Base-by-base conservation (phyloP, 2,888 invertebrate genomes). In the Ornithoptera alexandrae region DNA sequence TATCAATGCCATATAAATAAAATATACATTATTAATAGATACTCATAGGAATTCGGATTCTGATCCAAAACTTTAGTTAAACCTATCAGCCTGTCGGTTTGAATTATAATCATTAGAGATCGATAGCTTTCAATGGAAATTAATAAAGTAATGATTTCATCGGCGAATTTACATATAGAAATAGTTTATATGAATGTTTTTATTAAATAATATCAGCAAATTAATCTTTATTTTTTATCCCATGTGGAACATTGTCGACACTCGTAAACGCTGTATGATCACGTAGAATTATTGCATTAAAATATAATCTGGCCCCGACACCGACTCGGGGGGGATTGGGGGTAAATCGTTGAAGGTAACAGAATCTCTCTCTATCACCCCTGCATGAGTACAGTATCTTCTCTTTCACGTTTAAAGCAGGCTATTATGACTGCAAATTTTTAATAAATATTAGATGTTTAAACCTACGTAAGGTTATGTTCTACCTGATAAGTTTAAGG, bases 201-300 rank as follows among this genome's bases (percentile, higher is more conserved):
- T 46, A 46, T 46, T 46, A 46, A 46, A 42, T 24, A 65, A 69
- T 72, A 73, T 76, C 72, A 73, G 63, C n/a, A 62, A 70, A 76
- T 20, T 1, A 17, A 65, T 74, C 69, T 30, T 50, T 15, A 20
- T 22, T 36, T 53, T 4, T 30, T 3, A 57, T 62, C 53, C 58
- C 70, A 7, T 68, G 57, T 70, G 65, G 65, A 62, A 20, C 69
- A 50, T 62, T 15, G 61, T 68, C 67, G 59, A 68, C 72, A 74
- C 89, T 90, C 90, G 88, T 90, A 90, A 90, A 90, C 89, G 89
- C 81, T 81, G 86, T 82, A 90, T 90, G 90, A 90, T 90, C 89
- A 89, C 90, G 83, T 86, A 86, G 84, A 90, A 91, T 89, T 90
- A 91, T 90, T 89, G 84, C 82, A 89, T 90, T 90, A 90, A 90